Conservation (phyloP, 2,113 vertebrate genomes). For the Misgurnus mizolepis region DNA sequence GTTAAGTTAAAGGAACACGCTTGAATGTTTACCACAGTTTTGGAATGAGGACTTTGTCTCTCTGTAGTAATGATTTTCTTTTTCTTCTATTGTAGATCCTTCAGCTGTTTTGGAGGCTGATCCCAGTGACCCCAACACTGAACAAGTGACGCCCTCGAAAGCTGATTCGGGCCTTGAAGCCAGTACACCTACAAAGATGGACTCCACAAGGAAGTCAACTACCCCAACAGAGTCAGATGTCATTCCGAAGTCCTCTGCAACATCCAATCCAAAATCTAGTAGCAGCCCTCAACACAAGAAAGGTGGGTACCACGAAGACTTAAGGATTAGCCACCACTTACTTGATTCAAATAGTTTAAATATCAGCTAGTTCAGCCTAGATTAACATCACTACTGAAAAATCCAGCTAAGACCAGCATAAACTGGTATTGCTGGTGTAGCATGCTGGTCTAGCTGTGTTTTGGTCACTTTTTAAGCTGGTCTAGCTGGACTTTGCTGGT, state of each 20-base stretch:
- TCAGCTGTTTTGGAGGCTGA: conserved; percentile 51
- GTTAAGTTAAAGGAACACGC: neutral
- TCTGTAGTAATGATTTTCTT: neutral
- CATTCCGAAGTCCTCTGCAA: conserved; percentile 59
- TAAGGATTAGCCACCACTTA: neutral
- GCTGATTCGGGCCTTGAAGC: conserved; percentile 35
- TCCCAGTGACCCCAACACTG: conserved; percentile 57
- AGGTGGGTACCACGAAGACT: conserved; percentile 45
- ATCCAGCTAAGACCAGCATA: too few relatives aligned
- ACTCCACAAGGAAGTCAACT: conserved; percentile 12
- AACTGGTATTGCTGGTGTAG: too few relatives aligned
- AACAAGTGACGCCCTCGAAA: conserved; percentile 63
- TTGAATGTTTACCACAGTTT: neutral
- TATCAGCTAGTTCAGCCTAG: too few relatives aligned
- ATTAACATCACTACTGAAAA: too few relatives aligned
- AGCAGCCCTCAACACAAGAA: conserved; percentile 57
- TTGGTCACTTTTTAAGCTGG: too few relatives aligned
- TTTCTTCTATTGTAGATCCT: conserved; percentile 55
- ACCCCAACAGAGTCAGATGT: conserved; percentile 61
- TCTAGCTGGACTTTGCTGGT: too few relatives aligned
- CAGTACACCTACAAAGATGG: neutral
- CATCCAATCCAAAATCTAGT: conserved; percentile 58
- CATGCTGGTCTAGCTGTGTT: too few relatives aligned
- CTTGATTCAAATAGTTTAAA: too few relatives aligned
- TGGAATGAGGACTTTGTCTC: conserved; percentile 14